Evolutionary conservation across 2,888 invertebrate species (phyloP).

Genomic region (Aphrophora alni): DNA sequence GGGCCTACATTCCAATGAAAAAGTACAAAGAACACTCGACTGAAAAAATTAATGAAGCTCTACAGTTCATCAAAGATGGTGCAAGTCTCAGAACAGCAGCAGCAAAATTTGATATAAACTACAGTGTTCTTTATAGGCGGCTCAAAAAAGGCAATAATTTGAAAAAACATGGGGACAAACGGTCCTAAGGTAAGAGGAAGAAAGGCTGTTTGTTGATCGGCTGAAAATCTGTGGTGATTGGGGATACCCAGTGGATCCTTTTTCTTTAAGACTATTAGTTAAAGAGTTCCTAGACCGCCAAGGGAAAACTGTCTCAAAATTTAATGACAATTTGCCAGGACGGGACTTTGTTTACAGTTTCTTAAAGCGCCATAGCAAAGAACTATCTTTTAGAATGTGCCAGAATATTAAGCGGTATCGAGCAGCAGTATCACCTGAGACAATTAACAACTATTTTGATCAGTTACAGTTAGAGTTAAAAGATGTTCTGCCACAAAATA

Average conservation of each 20-base stretch:
- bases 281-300: slow-evolving; percentile 48
- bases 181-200: slow-evolving; percentile 38
- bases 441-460: slow-evolving; percentile 49
- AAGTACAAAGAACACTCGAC: no score
- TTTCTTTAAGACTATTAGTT: slow-evolving; percentile 47
- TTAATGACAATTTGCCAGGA: slow-evolving; percentile 48
- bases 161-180: slow-evolving; percentile 42
- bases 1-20: no score
- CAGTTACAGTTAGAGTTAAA: slow-evolving; percentile 45
- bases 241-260: slow-evolving; percentile 46
- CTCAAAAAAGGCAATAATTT: slow-evolving; percentile 22
- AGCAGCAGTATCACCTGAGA: slow-evolving; percentile 47
- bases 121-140: slow-evolving; percentile 34
- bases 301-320: slow-evolving; percentile 44
- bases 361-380: slow-evolving; percentile 44
- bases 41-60: no score
- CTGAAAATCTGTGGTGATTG: slow-evolving; percentile 46
- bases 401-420: slow-evolving; percentile 47
- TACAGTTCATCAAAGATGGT: no score
- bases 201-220: slow-evolving; percentile 37
- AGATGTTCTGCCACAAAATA: slow-evolving; percentile 37
- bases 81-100: neutral
- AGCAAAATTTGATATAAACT: slow-evolving; percentile 25
- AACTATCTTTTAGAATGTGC: slow-evolving; percentile 40
- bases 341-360: slow-evolving; percentile 47